Evolutionary conservation across 2,797 vertebrate species (phyloP).

Genomic region (Typhlichthys subterraneus): DNA sequence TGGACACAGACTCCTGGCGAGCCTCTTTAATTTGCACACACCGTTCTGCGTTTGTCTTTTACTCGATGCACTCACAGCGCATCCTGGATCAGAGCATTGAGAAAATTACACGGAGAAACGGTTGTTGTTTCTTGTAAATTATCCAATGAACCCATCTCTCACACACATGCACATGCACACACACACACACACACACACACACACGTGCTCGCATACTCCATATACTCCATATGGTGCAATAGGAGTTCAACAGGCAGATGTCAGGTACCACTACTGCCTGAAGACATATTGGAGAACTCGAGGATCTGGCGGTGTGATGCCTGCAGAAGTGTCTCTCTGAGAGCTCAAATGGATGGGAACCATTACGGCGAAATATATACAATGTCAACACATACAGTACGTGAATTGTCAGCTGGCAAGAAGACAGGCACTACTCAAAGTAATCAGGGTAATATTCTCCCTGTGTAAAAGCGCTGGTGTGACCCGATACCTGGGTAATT

Average conservation of each 20-base stretch:
- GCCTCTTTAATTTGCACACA: not conserved
- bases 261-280: conserved; percentile 51
- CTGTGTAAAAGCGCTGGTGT: conserved; percentile 24
- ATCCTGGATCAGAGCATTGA: not conserved
- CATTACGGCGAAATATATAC: conserved; percentile 61
- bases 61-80: too few relatives aligned
- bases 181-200: too few relatives aligned
- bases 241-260: conserved; percentile 53
- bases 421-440: conserved; percentile 4
- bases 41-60: not conserved
- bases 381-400: conserved; percentile 50
- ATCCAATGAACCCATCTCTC: conserved; percentile 15
- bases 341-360: conserved; percentile 59
- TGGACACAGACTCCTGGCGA: too few relatives aligned
- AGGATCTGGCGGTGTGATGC: conserved; percentile 23
- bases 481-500: conserved; percentile 57
- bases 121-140: conserved; percentile 61
- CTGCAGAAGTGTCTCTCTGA: conserved; percentile 60
- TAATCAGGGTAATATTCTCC: conserved; percentile 10
- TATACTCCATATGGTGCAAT: conserved; percentile 20
- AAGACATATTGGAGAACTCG: conserved; percentile 40
- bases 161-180: too few relatives aligned
- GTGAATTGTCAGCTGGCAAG: conserved; percentile 49
- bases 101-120: conserved; percentile 27
- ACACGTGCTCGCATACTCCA: not conserved